Evolutionary conservation across 2,113 vertebrate species (phyloP).

Genomic region (Papio anubis): DNA sequence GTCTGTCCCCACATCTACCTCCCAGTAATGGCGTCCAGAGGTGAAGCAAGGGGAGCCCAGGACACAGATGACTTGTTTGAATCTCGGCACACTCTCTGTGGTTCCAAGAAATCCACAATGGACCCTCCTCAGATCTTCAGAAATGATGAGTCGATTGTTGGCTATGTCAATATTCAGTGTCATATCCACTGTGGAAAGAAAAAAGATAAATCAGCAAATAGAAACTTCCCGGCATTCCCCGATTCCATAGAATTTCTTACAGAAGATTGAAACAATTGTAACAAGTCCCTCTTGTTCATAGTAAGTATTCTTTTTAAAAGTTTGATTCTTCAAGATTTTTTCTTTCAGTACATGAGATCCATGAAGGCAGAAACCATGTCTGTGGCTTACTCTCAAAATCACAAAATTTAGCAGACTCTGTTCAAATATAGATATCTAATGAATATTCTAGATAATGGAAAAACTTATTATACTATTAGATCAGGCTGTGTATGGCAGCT

Average conservation of each 20-base stretch:
- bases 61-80: not conserved
- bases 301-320: too few species aligned
- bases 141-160: not conserved
- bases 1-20: not conserved
- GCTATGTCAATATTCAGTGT: not conserved
- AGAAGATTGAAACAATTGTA: too few species aligned
- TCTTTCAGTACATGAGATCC: not conserved
- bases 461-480: not conserved
- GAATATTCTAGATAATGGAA: not conserved
- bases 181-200: not conserved
- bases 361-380: rapidly evolving
- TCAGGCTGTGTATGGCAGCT: too few species aligned
- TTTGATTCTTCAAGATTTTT: not conserved
- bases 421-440: not conserved
- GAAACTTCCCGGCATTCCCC: not conserved
- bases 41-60: not conserved
- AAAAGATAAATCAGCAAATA: not conserved
- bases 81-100: not conserved
- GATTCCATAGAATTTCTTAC: not conserved
- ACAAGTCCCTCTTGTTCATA: too few species aligned
- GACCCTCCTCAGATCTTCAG: not conserved
- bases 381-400: not conserved
- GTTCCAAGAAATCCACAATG: not conserved
- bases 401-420: too few species aligned
- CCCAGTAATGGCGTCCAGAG: not conserved